A percentile compares a stretch with the other conserved stretches of the same genome.
Evolutionary conservation across 23 tunicate genomes (phyloP).

Genomic region (Diplosoma virens): DNA sequence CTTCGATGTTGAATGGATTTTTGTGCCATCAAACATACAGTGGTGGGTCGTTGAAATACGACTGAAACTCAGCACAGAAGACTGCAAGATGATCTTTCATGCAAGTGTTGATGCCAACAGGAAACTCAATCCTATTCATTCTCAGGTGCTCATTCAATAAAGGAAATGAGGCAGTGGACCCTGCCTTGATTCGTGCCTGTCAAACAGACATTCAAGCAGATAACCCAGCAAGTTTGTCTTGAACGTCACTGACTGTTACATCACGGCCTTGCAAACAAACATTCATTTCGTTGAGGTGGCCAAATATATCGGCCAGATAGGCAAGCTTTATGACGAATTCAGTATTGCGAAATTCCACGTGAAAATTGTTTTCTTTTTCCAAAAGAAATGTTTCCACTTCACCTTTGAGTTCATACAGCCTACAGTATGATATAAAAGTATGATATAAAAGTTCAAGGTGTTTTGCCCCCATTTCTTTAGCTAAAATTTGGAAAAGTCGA

Average conservation of each 20-base stretch:
- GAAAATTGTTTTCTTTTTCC: constrained; percentile 26
- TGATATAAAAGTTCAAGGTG: constrained; percentile 3
- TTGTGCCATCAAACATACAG: constrained; percentile 21
- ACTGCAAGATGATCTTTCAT: constrained; percentile 26
- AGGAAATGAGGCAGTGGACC: constrained; percentile 19
- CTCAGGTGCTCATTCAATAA: not conserved
- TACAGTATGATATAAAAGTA: not conserved
- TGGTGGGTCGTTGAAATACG: constrained; percentile 33
- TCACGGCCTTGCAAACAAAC: constrained; percentile 44
- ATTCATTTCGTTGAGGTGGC: constrained; percentile 34
- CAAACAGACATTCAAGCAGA: constrained; percentile 38
- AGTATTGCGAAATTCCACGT: not conserved
- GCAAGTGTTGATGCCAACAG: constrained; percentile 28
- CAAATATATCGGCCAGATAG: constrained; percentile 33
- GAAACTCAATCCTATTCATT: constrained; percentile 13
- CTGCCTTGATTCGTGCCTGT: constrained; percentile 39
- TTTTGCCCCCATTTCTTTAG: constrained; percentile 38
- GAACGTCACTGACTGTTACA: constrained; percentile 31
- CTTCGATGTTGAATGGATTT: constrained; percentile 36
- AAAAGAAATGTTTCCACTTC: constrained; percentile 33
- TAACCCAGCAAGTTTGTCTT: constrained; percentile 37
- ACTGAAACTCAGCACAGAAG: constrained; percentile 38
- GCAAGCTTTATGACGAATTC: constrained; percentile 27
- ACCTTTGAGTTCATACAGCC: constrained; percentile 37
- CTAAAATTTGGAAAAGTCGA: constrained; percentile 31